Evolutionary conservation across 1,140 invertebrate species (phyloP).

Genomic region (Brachionus calyciflorus): DNA sequence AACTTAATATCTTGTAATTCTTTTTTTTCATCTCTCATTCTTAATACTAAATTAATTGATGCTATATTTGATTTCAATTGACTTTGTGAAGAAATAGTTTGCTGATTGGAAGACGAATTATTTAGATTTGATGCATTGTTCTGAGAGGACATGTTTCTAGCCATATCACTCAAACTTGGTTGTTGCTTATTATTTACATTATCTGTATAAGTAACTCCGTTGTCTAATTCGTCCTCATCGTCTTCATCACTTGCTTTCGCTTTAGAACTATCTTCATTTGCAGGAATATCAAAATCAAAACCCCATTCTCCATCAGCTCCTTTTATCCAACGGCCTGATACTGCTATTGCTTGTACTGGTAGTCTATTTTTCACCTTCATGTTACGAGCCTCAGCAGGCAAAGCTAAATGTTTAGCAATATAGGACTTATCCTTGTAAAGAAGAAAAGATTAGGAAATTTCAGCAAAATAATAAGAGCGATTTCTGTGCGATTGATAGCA

Average conservation of each 20-base stretch:
- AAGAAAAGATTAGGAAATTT: not conserved
- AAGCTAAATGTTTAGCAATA: constrained; percentile 39
- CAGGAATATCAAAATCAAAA: constrained; percentile 1
- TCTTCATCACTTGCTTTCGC: not conserved
- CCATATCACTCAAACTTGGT: constrained; percentile 3
- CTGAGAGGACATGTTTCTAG: constrained; percentile 8
- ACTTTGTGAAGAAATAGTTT: not conserved
- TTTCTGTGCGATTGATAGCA: too few relatives aligned
- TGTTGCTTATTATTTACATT: constrained; percentile 6
- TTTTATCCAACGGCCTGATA: constrained; percentile 27
- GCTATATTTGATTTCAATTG: not conserved
- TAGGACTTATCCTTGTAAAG: constrained; percentile 47
- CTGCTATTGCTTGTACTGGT: not conserved
- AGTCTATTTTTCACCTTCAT: constrained; percentile 21
- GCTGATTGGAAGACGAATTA: not conserved
- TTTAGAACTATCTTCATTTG: not conserved
- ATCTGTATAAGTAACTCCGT: constrained; percentile 8
- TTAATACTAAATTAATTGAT: constrained; percentile 36
- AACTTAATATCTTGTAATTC: constrained; percentile 47
- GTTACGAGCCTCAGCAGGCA: constrained; percentile 7
- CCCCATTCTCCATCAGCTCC: constrained; percentile 45
- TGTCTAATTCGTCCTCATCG: not conserved
- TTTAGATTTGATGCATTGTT: not conserved
- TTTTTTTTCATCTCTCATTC: constrained; percentile 40
- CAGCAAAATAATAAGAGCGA: too few relatives aligned